Evolutionary conservation across 2,888 invertebrate species (phyloP), one percentile per base, ranked within the genome.

Genomic region (Acronicta leporina): DNA sequence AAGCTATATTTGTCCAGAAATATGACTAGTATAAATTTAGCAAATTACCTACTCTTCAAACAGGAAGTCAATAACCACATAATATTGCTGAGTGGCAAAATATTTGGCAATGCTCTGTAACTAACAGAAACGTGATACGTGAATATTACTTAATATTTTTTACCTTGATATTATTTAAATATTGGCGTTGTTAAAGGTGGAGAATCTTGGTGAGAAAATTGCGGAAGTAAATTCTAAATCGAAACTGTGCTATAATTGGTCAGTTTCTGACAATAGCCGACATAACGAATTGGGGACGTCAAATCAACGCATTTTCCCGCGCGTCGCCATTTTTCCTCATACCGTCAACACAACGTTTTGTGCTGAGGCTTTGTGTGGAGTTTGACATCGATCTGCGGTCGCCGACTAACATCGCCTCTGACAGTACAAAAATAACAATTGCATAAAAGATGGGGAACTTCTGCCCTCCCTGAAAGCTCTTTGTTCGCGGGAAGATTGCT

Each of bases 351-450:
- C 53, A 66, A 58, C 61, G 59, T 75, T 63, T 74, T 73, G 72
- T 75, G n/a, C n/a, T n/a, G n/a, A n/a, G n/a, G 69, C 61, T 58
- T 75, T 73, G 72, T 75, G 70, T 79, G 57, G 58, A 64, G 51
- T 67, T 64, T 63, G 71, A 73, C 79, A 84, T 84, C 82, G 79
- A 82, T 84, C 77, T 73, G 75, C 48, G 67, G 63, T 68, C 70
- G 68, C 56, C 58, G 44, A 58, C 68, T 71, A 78, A 81, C 79
- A 81, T 72, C 68, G 35, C 38, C 33, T 84, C 86, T 86, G 87
- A 87, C 87, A 81, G 72, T 81, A 84, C 79, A 82, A 85, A 89
- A 91, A 91, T 87, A 89, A 88, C 87, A 88, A 90, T 87, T 89
- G 89, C 88, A 86, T 84, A 81, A 83, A 84, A 82, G 77, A 82